Evolutionary conservation across 2,113 vertebrate species (phyloP).

Genomic region (Campylomormyrus tamandua): DNA sequence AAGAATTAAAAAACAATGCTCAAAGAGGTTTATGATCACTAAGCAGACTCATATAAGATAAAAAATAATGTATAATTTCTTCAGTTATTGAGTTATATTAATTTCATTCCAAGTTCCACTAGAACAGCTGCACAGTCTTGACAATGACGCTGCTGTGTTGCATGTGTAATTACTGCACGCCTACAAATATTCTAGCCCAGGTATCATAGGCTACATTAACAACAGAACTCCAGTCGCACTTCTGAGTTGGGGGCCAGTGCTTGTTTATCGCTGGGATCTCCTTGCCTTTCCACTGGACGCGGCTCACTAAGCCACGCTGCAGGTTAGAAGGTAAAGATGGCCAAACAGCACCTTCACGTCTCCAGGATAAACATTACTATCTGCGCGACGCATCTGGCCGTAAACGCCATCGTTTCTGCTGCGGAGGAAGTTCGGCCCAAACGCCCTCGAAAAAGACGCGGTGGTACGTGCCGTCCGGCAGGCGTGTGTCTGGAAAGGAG

Average conservation of each 20-base stretch:
- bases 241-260: neutral
- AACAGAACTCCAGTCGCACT: neutral
- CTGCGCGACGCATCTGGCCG: neutral
- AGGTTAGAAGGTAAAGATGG: neutral
- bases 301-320: neutral
- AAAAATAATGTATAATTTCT: neutral
- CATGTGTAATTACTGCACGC: neutral
- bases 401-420: neutral
- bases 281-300: neutral
- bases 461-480: neutral
- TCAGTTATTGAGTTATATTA: neutral
- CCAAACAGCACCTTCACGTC: neutral
- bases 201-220: neutral
- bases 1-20: neutral
- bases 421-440: neutral
- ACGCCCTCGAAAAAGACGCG: neutral
- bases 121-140: neutral
- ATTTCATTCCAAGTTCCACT: neutral
- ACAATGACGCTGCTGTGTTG: neutral
- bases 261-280: neutral
- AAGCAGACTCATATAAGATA: neutral
- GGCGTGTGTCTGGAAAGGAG: conserved; percentile 1
- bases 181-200: neutral
- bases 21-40: neutral
- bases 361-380: neutral